phyloP scores from a whole-genome alignment of 1,140 invertebrate genomes.

The Diabrotica virgifera region DNA sequence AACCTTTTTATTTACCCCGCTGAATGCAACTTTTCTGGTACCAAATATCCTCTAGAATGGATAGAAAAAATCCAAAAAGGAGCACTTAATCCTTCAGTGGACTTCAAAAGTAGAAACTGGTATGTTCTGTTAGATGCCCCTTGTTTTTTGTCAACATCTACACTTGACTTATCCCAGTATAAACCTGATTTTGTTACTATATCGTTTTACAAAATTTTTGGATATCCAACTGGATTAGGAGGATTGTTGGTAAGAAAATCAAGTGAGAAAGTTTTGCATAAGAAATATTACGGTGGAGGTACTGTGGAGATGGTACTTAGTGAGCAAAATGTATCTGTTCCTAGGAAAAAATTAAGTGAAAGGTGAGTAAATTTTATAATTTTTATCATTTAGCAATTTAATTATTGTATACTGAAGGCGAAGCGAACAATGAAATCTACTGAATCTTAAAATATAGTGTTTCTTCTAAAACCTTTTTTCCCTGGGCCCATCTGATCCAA shows the following conservation, averaged over 20 bases:
- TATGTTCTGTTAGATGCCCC: conserved; percentile 87
- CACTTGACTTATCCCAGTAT: conserved; percentile 67
- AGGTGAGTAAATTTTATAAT: conserved; percentile 54
- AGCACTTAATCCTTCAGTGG: conserved; percentile 52
- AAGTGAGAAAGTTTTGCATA: conserved; percentile 62
- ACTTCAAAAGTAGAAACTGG: conserved; percentile 59
- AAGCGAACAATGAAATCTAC: too few relatives aligned
- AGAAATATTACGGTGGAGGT: conserved; percentile 88
- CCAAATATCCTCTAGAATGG: conserved; percentile 80
- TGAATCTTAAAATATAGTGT: too few relatives aligned
- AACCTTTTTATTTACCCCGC: conserved; percentile 85
- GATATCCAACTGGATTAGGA: conserved; percentile 92
- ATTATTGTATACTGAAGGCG: too few relatives aligned
- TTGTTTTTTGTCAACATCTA: conserved; percentile 73
- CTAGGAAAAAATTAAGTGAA: conserved; percentile 64
- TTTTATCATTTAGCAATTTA: neutral
- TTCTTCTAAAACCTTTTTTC: too few relatives aligned
- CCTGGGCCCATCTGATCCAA: too few relatives aligned
- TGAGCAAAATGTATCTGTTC: conserved; percentile 65
- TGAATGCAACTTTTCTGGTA: conserved; percentile 92
- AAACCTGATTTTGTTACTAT: conserved; percentile 87
- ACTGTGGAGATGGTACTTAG: conserved; percentile 81
- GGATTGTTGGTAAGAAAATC: conserved; percentile 77
- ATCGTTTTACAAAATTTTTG: conserved; percentile 99
- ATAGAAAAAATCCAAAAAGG: conserved; percentile 65